phyloP scores from a whole-genome alignment of 2,888 invertebrate genomes.

The Drosophila meridionalis region DNA sequence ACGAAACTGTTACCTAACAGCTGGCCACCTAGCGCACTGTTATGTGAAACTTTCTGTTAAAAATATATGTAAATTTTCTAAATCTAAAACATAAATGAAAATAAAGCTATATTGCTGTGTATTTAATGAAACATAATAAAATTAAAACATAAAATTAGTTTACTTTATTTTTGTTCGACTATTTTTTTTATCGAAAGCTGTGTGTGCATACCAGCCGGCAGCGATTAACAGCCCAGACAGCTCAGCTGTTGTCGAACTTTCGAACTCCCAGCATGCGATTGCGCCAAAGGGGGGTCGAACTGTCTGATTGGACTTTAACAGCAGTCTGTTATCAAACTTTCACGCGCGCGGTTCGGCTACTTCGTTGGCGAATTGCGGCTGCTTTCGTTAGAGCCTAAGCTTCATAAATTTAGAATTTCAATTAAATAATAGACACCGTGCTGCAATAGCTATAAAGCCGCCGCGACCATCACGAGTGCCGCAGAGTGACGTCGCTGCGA shows the following conservation, averaged over 20 bases:
- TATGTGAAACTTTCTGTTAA: neutral
- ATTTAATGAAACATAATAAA: neutral
- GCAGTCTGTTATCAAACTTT: constrained; percentile 51
- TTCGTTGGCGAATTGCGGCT: constrained; percentile 47
- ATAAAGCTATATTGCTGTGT: neutral
- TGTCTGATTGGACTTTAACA: constrained; percentile 37
- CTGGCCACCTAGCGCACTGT: constrained; percentile 2
- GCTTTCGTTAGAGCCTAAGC: constrained; percentile 49
- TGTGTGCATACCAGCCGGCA: constrained; percentile 25
- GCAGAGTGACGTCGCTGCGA: constrained; percentile 11
- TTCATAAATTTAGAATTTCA: constrained; percentile 38
- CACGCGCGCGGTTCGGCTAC: constrained; percentile 52
- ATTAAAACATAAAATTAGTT: neutral
- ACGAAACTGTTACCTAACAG: constrained; percentile 4
- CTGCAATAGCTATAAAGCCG: constrained; percentile 28
- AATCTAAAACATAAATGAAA: neutral
- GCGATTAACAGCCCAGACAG: constrained; percentile 22
- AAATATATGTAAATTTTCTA: neutral
- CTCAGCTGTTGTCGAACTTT: constrained; percentile 55
- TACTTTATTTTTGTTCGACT: neutral
- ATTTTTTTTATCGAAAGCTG: neutral
- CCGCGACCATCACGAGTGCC: constrained; percentile 20
- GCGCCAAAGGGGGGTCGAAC: constrained; percentile 44
- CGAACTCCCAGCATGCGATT: constrained; percentile 42
- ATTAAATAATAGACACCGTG: constrained; percentile 39